phyloP scores from a whole-genome alignment of 2,888 invertebrate genomes.

The Pemphredon lugubris region DNA sequence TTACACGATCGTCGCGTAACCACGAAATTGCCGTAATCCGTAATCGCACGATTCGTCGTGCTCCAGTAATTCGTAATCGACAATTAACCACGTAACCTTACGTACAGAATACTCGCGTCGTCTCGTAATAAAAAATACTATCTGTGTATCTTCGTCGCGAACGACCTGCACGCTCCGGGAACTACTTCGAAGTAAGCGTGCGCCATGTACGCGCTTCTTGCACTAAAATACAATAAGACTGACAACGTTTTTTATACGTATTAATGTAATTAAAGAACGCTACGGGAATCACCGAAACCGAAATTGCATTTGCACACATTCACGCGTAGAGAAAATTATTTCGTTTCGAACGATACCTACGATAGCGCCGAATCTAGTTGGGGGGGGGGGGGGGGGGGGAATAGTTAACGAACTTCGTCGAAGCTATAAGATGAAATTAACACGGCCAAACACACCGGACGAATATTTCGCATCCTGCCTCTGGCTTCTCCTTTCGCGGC shows the following conservation, averaged over 20 bases:
- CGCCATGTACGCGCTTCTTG: slow-evolving; percentile 47
- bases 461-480: slow-evolving; percentile 24
- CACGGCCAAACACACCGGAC: slow-evolving; percentile 45
- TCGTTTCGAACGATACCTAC: background rate
- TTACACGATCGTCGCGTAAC: no score
- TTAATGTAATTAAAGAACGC: slow-evolving; percentile 30
- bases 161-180: slow-evolving; percentile 33
- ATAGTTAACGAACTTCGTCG: no score
- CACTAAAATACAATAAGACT: slow-evolving; percentile 61
- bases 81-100: slow-evolving; percentile 3
- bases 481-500: slow-evolving; percentile 18
- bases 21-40: background rate
- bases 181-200: slow-evolving; percentile 8
- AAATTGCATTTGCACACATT: slow-evolving; percentile 27
- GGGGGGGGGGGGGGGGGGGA: no score
- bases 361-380: no score
- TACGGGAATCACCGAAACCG: slow-evolving; percentile 16
- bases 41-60: slow-evolving; percentile 10
- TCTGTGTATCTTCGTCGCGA: slow-evolving; percentile 18
- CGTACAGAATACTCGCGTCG: background rate
- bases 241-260: slow-evolving; percentile 60
- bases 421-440: slow-evolving; percentile 8
- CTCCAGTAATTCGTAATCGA: background rate
- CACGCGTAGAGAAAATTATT: background rate
- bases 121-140: slow-evolving; percentile 2